Conservation (phyloP, 1,140 invertebrate genomes). For the Drusus annulatus region DNA sequence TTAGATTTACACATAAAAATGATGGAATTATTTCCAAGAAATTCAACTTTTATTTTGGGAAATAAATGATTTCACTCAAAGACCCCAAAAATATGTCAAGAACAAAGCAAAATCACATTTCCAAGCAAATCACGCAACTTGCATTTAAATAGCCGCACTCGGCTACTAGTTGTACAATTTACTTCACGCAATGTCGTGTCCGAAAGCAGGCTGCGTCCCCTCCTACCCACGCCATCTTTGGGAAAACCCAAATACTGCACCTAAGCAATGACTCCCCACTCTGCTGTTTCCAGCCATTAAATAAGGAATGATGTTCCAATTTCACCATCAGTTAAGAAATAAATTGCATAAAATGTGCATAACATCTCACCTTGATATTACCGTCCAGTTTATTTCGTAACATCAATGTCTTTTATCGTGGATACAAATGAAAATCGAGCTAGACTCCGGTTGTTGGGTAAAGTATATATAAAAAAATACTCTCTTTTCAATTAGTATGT, state of each 20-base stretch:
- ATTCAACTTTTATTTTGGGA: slow-evolving; percentile 5
- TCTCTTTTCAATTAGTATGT: no score
- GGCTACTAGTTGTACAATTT: slow-evolving; percentile 8
- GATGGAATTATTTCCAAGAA: not conserved
- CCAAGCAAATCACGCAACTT: slow-evolving; percentile 17
- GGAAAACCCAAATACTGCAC: slow-evolving; percentile 21
- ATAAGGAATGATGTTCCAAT: no score
- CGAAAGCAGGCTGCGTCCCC: not conserved
- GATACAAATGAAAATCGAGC: no score
- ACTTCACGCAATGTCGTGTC: not conserved
- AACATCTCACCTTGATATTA: no score
- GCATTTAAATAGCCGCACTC: slow-evolving; percentile 10
- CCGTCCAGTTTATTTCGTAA: no score
- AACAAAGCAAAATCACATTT: slow-evolving; percentile 28
- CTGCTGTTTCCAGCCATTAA: no score
- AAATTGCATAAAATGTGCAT: no score
- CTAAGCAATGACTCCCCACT: not conserved
- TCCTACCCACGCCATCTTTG: not conserved
- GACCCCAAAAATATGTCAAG: slow-evolving; percentile 21
- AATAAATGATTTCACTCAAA: no score
- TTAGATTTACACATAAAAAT: not conserved
- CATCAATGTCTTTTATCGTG: no score
- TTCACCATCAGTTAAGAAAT: no score
- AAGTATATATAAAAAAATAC: no score
- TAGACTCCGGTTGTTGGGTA: no score